Percentiles rank a stretch among this genome's conserved stretches.
Evolutionary conservation across 1,140 invertebrate genomes (phyloP).

Genomic region (Monomorium pharaonis): DNA sequence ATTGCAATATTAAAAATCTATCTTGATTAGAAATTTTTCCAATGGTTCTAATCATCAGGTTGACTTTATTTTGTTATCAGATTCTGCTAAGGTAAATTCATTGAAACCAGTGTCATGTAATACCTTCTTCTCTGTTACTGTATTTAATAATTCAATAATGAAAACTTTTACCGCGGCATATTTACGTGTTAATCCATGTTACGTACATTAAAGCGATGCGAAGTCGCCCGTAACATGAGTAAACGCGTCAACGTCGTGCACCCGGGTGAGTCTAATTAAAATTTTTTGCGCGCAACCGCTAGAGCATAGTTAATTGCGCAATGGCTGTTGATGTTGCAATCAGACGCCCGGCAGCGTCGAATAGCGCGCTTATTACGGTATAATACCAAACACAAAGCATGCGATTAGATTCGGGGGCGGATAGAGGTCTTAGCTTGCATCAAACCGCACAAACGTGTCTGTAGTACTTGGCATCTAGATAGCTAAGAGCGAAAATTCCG

Average conservation of each 20-base stretch:
- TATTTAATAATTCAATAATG: slow-evolving; percentile 8
- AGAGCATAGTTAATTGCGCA: slow-evolving; percentile 11
- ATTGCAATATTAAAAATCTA: too few relatives aligned
- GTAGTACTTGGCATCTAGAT: background rate
- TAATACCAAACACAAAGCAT: slow-evolving; percentile 4
- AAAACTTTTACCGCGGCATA: background rate
- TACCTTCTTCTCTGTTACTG: too few relatives aligned
- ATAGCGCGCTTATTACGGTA: slow-evolving; percentile 5
- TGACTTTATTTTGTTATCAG: too few relatives aligned
- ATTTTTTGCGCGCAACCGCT: background rate
- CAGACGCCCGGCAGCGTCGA: slow-evolving; percentile 5
- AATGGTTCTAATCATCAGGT: too few relatives aligned
- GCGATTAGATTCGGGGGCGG: background rate
- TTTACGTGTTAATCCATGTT: background rate
- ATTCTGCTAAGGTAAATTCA: too few relatives aligned
- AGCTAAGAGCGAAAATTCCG: background rate
- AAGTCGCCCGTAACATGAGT: background rate
- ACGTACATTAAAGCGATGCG: background rate
- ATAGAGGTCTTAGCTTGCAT: background rate
- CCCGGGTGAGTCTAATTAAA: slow-evolving; percentile 5
- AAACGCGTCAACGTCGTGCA: background rate
- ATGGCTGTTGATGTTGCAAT: slow-evolving; percentile 23
- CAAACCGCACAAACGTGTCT: background rate
- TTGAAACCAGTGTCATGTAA: too few relatives aligned
- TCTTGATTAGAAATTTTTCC: too few relatives aligned